Conservation (phyloP, 2,888 invertebrate genomes). For the Colostygia pectinataria region DNA sequence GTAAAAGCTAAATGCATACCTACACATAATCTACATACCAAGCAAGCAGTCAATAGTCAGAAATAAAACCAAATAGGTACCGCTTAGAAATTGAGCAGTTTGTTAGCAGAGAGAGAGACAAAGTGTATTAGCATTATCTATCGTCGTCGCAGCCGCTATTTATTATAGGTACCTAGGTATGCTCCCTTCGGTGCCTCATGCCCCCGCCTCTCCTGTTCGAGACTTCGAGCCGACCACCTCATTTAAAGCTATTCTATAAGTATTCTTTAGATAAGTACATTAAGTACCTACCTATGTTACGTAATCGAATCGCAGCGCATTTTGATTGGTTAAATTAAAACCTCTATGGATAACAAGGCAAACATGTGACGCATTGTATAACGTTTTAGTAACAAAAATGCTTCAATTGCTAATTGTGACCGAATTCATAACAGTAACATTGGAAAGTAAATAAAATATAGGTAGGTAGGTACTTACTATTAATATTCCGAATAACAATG, state of each 20-base stretch:
- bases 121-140: conserved; percentile 66
- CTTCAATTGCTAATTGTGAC: too few species aligned
- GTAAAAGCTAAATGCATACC: too few species aligned
- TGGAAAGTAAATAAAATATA: too few species aligned
- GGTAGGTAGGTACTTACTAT: too few species aligned
- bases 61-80: not conserved
- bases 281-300: conserved; percentile 24
- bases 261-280: too few species aligned
- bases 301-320: conserved; percentile 50
- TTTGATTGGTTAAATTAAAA: conserved; percentile 61
- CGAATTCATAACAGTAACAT: too few species aligned
- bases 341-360: conserved; percentile 51
- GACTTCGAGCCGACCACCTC: conserved; percentile 56
- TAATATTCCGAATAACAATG: too few species aligned
- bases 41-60: too few species aligned
- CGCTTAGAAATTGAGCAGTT: conserved; percentile 6
- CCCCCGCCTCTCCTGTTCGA: conserved; percentile 63
- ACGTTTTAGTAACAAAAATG: too few species aligned
- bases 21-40: too few species aligned
- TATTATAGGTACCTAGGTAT: conserved; percentile 54
- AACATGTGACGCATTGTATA: conserved; percentile 59
- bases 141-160: conserved; percentile 47
- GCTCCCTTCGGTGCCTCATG: conserved; percentile 71
- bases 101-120: conserved; percentile 46
- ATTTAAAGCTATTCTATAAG: conserved; percentile 43